Evolutionary conservation across 2,797 vertebrate genomes (phyloP), one percentile per base, ranked within the genome.

Genomic region (Threskiornis aethiopicus): DNA sequence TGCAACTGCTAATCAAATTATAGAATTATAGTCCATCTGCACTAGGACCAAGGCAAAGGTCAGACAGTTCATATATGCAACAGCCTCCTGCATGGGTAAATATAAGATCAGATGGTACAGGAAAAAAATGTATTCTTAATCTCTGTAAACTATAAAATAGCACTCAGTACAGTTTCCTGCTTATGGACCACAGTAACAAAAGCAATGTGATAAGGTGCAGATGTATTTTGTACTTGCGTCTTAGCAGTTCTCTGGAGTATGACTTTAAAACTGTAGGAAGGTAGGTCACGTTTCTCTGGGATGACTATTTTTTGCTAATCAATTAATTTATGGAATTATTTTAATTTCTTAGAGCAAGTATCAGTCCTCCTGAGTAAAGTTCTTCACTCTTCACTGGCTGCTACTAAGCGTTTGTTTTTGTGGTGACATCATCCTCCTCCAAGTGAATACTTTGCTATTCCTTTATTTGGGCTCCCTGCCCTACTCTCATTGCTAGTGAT

Each of bases 271-370:
- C 47, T 44, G 33, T 16, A 67, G 41, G 52, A 93, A 94, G 88
- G 26, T 95, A 92, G 89, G 92, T 78, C 91, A 93, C 87, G 75
- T 94, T 95, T 89, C 95, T 85, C 52, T 5, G 52, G 89, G 89
- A 81, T 42, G 10, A n/a, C 59, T 94, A 85, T 89, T 97, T 95
- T 95, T 89, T 94, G 64, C 59, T 51, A 57, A 95, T 71, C 8
- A 22, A 91, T 94, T 97, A 89, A 72, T 51, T 95, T n/a, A 62
- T 11, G 3, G 24, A 92, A 89, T 77, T 47, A 84, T 55, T 91
- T 87, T 80, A 82, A 86, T 89, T 90, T 77, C 35, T 82, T 87
- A 25, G 16, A 69, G 55, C 22, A 82, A 66, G 64, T n/a, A 82
- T 10, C 75, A 67, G 52, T 37, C 41, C 83, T 58, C 90, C 9